phyloP scores from a whole-genome alignment of 2,888 invertebrate genomes.

The Platypus cylindrus region DNA sequence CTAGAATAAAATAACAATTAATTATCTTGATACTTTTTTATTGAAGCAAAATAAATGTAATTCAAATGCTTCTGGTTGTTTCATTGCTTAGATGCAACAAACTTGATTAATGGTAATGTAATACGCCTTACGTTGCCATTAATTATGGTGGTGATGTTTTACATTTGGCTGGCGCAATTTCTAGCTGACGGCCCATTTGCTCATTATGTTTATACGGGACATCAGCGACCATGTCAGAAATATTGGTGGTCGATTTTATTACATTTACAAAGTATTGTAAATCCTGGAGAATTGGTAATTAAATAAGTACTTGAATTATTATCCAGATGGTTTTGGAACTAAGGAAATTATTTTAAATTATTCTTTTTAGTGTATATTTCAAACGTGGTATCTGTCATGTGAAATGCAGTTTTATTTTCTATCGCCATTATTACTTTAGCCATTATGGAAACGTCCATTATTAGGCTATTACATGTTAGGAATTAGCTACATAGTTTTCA shows the following conservation, averaged over 20 bases:
- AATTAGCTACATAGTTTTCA: slow-evolving; percentile 24
- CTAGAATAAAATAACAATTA: too few species aligned
- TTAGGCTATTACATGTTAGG: slow-evolving; percentile 26
- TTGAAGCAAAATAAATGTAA: too few species aligned
- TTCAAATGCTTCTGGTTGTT: too few species aligned
- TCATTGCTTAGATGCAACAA: too few species aligned
- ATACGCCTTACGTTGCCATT: slow-evolving; percentile 40
- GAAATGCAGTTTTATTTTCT: slow-evolving; percentile 36
- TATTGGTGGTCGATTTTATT: slow-evolving; percentile 34
- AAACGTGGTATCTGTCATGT: slow-evolving; percentile 38
- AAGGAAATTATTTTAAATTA: slow-evolving; percentile 3
- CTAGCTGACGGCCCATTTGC: slow-evolving; percentile 37
- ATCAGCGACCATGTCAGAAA: slow-evolving; percentile 23
- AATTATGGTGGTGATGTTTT: slow-evolving; percentile 33
- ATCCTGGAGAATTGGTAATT: slow-evolving; percentile 22
- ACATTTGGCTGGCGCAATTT: slow-evolving; percentile 33
- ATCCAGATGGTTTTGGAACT: too few species aligned
- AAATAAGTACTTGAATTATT: too few species aligned
- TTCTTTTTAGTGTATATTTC: slow-evolving; percentile 24
- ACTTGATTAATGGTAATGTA: too few species aligned
- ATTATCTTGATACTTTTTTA: too few species aligned
- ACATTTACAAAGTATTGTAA: slow-evolving; percentile 31
- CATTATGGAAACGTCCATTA: slow-evolving; percentile 32
- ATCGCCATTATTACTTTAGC: slow-evolving; percentile 34
- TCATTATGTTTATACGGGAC: slow-evolving; percentile 18